Base-by-base conservation (phyloP, 2,113 vertebrate species). In the Equus przewalskii region DNA sequence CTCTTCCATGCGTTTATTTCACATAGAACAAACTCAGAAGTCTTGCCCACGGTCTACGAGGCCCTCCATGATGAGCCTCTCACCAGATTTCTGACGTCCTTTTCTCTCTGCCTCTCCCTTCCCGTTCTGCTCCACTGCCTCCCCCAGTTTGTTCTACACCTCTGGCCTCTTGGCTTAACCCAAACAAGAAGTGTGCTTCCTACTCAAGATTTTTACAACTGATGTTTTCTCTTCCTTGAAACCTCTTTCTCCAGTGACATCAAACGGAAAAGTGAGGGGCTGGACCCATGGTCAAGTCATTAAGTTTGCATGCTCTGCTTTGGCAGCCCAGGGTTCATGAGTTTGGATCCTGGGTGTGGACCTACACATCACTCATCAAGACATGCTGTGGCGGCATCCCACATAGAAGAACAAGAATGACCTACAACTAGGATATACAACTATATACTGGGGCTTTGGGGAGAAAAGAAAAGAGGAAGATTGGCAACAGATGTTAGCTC, bases 101-200 rank as follows among this genome's bases (percentile, higher is more conserved):
- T 15, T 30, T 83, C 0, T 18, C 67, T 51, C 16, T 21, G 44
- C 49, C 8, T 54, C 22, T 49, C 5, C 4, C 60, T 36, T 22
- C n/a, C 2, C 6, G 12, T 44, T 14, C 7, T 3, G 3, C 26
- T 13, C 1, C 18, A 41, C 9, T 49, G 2, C 11, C 6, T 16
- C 44, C 56, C 4, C 54, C 8, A 36, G 18, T 79, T 36, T 46
- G 3, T 44, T 33, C 54, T 36, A 62, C 51, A 70, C 14, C 22
- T 26, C 5, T 54, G 33, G 54, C 1, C 41, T 91, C 49, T 69
- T 60, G 79, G 49, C 49, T 75, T 84, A 60, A 67, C 11, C 24
- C 54, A 76, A 51, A 26, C 8, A 62, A 2, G 12, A 70, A 84
- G 1, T 16, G n/a, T 69, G 44, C 7, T 62, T 16, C 12, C 30